phyloP scores from a whole-genome alignment of 1,140 invertebrate species.

The Choristoneura fumiferana region DNA sequence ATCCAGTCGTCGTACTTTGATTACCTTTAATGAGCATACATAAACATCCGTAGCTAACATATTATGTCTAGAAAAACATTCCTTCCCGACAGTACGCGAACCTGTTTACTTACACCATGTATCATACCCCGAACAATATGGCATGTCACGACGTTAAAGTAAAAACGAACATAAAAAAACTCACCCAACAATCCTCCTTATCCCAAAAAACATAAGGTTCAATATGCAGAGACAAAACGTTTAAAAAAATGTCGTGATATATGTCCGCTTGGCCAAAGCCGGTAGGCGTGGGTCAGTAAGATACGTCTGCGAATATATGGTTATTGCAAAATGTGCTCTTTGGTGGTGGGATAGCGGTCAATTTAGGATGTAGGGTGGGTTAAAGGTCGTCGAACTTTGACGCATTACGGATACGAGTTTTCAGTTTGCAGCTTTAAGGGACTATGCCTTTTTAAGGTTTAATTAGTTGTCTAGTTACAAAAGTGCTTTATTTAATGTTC shows the following conservation, averaged over 20 bases:
- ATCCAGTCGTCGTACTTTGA: too few species aligned
- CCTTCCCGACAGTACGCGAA: slow-evolving; percentile 48
- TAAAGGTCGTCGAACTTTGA: slow-evolving; percentile 21
- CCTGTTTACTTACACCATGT: slow-evolving; percentile 61
- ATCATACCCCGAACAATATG: slow-evolving; percentile 70
- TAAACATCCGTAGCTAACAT: too few species aligned
- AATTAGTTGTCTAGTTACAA: too few species aligned
- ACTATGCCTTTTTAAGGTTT: neutral
- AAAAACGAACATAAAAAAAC: slow-evolving; percentile 49
- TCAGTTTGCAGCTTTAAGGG: neutral
- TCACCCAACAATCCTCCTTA: slow-evolving; percentile 28
- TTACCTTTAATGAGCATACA: too few species aligned
- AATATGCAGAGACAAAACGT: slow-evolving; percentile 22
- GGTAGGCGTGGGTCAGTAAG: slow-evolving; percentile 66
- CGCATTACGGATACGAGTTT: slow-evolving; percentile 21
- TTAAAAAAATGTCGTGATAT: slow-evolving; percentile 57
- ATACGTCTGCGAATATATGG: slow-evolving; percentile 43
- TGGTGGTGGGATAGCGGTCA: slow-evolving; percentile 38
- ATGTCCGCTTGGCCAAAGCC: slow-evolving; percentile 62
- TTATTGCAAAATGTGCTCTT: slow-evolving; percentile 46
- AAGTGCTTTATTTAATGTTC: too few species aligned
- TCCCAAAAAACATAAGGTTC: slow-evolving; percentile 24
- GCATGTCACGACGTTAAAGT: slow-evolving; percentile 61
- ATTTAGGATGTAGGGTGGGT: slow-evolving; percentile 6
- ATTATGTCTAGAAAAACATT: slow-evolving; percentile 30